Conservation (phyloP, 2,888 invertebrate species). For the Ellobium chinense region DNA sequence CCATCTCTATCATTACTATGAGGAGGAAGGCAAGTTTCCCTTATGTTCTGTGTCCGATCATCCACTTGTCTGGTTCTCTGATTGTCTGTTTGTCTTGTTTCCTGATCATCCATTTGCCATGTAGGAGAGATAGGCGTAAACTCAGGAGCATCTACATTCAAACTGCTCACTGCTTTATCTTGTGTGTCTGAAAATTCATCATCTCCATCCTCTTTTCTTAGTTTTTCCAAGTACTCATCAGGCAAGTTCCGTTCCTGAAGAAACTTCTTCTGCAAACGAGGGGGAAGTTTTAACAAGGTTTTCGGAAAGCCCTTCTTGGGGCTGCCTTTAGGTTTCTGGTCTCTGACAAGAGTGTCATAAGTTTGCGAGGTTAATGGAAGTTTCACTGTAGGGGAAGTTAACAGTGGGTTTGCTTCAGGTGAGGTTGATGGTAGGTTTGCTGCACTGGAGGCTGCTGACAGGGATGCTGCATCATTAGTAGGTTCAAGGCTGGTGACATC, state of each 20-base stretch:
- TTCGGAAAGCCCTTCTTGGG: not conserved
- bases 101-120: no score
- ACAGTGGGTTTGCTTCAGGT: not conserved
- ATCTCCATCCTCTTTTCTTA: not conserved
- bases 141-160: conserved; percentile 12
- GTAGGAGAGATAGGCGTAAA: not conserved
- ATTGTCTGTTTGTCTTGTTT: no score
- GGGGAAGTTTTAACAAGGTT: not conserved
- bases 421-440: not conserved
- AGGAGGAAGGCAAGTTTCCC: no score
- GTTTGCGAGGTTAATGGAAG: no score
- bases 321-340: not conserved
- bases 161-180: not conserved
- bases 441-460: not conserved
- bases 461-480: not conserved
- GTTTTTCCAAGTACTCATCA: not conserved
- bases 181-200: not conserved
- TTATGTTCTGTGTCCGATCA: no score
- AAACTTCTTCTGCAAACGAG: not conserved
- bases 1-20: no score
- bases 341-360: no score
- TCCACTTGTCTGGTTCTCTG: no score
- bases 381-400: not conserved
- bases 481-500: not conserved
- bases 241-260: not conserved